Conservation (phyloP, 2,888 invertebrate species). For the Drosophila bunnanda region DNA sequence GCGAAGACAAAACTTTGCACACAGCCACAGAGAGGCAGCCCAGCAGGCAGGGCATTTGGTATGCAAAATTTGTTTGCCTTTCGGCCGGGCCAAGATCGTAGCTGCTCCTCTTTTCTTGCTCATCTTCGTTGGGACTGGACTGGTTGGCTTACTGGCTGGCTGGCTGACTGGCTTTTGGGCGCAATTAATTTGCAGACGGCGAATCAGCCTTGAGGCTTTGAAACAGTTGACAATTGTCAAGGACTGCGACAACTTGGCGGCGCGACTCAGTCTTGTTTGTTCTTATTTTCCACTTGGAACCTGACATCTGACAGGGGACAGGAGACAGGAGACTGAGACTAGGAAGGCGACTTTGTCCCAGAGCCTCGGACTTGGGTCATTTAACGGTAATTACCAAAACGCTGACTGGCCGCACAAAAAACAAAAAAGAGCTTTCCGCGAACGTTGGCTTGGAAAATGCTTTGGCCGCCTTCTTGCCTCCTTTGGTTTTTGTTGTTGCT, state of each 20-base stretch:
- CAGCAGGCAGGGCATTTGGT: conserved; percentile 59
- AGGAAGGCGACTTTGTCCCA: conserved; percentile 26
- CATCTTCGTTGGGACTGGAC: background rate
- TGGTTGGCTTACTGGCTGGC: too few species aligned
- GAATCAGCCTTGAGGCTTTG: conserved; percentile 71
- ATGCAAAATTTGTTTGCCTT: conserved; percentile 76
- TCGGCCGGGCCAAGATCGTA: conserved; percentile 52
- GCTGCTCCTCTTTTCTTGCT: conserved; percentile 16
- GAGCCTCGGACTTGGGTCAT: conserved; percentile 63
- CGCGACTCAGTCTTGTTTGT: conserved; percentile 26
- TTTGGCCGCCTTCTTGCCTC: conserved; percentile 18
- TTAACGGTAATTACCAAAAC: conserved; percentile 76
- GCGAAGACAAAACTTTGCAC: conserved; percentile 41
- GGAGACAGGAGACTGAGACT: background rate
- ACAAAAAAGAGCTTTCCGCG: conserved; percentile 61
- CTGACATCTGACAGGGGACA: conserved; percentile 45
- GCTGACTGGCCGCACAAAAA: conserved; percentile 44
- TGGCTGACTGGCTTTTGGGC: conserved; percentile 38
- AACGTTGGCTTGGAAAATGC: conserved; percentile 56
- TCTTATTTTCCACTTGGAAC: conserved; percentile 28
- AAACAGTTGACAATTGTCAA: conserved; percentile 74
- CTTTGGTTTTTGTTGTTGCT: background rate
- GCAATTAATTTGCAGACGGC: conserved; percentile 78
- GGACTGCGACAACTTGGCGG: conserved; percentile 62
- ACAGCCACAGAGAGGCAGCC: conserved; percentile 13